phyloP scores from a whole-genome alignment of 2,113 vertebrate genomes.

The Tapirus terrestris region DNA sequence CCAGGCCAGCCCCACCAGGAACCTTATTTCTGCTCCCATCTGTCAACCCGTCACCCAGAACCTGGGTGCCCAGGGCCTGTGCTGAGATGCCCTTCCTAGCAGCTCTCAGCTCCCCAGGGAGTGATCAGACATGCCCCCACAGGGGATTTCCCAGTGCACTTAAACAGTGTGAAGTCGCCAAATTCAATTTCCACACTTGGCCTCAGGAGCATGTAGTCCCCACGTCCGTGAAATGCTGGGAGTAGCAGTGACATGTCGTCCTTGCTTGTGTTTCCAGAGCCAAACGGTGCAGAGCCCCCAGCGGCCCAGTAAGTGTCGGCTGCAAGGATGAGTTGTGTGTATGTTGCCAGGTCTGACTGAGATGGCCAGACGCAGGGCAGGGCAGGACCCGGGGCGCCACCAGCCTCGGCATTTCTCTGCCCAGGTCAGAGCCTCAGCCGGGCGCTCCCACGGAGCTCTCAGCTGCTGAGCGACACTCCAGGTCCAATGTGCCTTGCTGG shows the following conservation, averaged over 20 bases:
- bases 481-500: neutral
- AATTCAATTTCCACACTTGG: no score
- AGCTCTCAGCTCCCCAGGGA: rapidly evolving
- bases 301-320: rapidly evolving
- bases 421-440: neutral
- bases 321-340: rapidly evolving
- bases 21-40: neutral
- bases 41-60: rapidly evolving
- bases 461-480: rapidly evolving
- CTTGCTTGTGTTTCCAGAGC: neutral
- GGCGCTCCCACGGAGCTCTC: neutral
- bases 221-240: neutral
- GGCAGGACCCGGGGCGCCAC: no score
- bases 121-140: rapidly evolving
- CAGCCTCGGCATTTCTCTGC: neutral
- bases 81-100: neutral
- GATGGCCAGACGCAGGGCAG: neutral
- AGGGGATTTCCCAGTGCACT: rapidly evolving
- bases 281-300: rapidly evolving
- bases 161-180: neutral
- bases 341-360: no score
- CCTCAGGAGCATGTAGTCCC: neutral
- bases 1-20: neutral
- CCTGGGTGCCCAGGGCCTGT: no score
- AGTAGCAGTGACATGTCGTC: rapidly evolving